A percentile compares a stretch with the other conserved stretches of the same genome.
Evolutionary conservation across 2,113 vertebrate species (phyloP).

Genomic region (Vimba vimba): DNA sequence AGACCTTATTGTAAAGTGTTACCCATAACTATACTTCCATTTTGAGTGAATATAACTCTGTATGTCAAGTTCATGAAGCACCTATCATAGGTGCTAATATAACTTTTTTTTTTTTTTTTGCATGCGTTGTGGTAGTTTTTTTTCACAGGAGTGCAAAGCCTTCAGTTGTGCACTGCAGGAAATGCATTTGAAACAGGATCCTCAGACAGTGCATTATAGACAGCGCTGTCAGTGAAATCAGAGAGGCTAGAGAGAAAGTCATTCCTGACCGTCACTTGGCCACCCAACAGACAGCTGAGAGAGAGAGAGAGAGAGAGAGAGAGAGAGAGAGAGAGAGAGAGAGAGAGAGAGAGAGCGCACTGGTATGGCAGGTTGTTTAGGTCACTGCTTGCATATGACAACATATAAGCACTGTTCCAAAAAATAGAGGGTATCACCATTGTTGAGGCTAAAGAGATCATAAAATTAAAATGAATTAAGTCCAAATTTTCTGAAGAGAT

Average conservation of each 20-base stretch:
- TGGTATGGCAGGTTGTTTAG: not conserved
- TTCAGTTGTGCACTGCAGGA: conserved; percentile 4
- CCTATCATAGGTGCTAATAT: not conserved
- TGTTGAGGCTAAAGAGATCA: too few species aligned
- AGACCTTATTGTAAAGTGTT: too few species aligned
- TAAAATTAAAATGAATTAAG: too few species aligned
- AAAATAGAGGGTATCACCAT: not conserved
- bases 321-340: conserved; percentile 31
- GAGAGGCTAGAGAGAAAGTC: conserved; percentile 37
- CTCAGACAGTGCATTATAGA: not conserved
- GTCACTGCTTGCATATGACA: not conserved
- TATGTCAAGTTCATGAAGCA: not conserved
- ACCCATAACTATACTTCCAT: too few species aligned
- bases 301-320: conserved; percentile 23
- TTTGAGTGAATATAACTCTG: not conserved
- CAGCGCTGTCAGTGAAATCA: conserved; percentile 45
- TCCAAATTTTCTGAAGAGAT: too few species aligned
- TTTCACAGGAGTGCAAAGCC: not conserved
- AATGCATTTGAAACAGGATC: conserved; percentile 34
- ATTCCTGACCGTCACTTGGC: conserved; percentile 27
- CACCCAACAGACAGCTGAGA: conserved; percentile 37
- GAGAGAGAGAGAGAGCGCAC: conserved; percentile 6
- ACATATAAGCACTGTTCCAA: not conserved
- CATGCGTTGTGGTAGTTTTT: not conserved
- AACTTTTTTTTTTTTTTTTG: not conserved